Evolutionary conservation across 1,140 invertebrate species (phyloP), one percentile per base, ranked within the genome.

Genomic region (Bradynema listronoti): DNA sequence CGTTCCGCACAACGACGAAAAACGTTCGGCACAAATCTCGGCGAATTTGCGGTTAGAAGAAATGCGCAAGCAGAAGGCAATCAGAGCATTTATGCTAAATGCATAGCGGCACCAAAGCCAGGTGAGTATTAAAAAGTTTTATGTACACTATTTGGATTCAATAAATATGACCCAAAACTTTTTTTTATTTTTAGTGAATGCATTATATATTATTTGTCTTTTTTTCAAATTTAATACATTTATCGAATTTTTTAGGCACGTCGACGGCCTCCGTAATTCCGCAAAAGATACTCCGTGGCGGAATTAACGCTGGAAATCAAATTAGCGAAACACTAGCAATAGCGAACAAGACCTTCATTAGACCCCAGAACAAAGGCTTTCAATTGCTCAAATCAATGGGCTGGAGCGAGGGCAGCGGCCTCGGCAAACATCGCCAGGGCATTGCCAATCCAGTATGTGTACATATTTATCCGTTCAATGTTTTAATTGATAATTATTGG

Each of bases 31-130:
- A 11, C 36, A 11, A 19, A 39, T 39, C 36, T 39, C 19, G 11
- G 27, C 59, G 61, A 61, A 55, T 58, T 19, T 68, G 58, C 43
- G 22, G 47, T 53, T 29, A 52, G 49, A 49, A 45, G 61, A 1
- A 67, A 63, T 24, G 29, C 19, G 6, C 11, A 7, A 19, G 69
- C 62, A 52, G 72, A 72, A 22, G 63, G 55, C 6, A n/a, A 9
- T 25, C 45, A 51, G 7, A 66, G 62, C 9, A 72, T 72, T 41
- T 72, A 72, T 22, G 57, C 70, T 30, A 42, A 30, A 24, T 63
- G 72, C 41, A 53, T 75, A 33, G 56, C 71, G 36, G 52, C 58
- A 46, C n/a, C 69, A 55, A 43, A 68, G 56, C n/a, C 14, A 67
- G 34, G 66, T 68, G 4, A 58, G 16, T 43, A 53, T 7, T 30